phyloP scores from a whole-genome alignment of 1,140 invertebrate genomes.

The Drosophila persimilis region DNA sequence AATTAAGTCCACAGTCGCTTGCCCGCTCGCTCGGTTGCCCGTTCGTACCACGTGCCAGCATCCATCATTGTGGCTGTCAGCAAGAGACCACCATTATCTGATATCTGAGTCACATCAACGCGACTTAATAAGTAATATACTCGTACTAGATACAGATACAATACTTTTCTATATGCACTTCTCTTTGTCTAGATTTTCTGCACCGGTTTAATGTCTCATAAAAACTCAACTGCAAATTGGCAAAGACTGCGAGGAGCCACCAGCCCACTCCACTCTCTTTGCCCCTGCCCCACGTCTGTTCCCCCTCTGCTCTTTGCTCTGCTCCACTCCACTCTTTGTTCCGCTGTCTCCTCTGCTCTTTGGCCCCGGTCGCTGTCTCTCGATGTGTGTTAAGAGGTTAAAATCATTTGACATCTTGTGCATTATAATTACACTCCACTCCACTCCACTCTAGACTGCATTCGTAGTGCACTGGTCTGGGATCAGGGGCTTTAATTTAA shows the following conservation, averaged over 20 bases:
- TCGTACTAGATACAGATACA: conserved; percentile 17
- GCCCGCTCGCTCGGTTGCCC: too few species aligned
- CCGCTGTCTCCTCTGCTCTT: conserved; percentile 15
- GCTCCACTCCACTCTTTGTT: conserved; percentile 7
- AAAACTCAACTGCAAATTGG: conserved; percentile 57
- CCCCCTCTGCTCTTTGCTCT: neutral
- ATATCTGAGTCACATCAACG: conserved; percentile 33
- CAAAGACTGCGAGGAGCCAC: neutral
- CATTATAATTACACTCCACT: conserved; percentile 61
- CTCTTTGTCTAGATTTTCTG: conserved; percentile 33
- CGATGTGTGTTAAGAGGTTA: conserved; percentile 67
- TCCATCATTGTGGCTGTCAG: conserved; percentile 37
- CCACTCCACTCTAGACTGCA: conserved; percentile 27
- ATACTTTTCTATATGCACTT: conserved; percentile 21
- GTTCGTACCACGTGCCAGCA: conserved; percentile 36
- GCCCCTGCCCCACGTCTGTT: conserved; percentile 5
- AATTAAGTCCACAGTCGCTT: conserved; percentile 22
- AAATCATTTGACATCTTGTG: conserved; percentile 71
- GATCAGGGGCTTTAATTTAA: conserved; percentile 53
- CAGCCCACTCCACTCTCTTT: conserved; percentile 7
- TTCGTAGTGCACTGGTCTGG: conserved; percentile 24
- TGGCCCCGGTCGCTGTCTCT: conserved; percentile 1
- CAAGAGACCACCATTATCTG: conserved; percentile 7
- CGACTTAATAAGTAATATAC: conserved; percentile 23
- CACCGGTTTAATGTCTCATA: conserved; percentile 29